Conservation (phyloP, 2,113 vertebrate species). For the Paratilapia polleni region DNA sequence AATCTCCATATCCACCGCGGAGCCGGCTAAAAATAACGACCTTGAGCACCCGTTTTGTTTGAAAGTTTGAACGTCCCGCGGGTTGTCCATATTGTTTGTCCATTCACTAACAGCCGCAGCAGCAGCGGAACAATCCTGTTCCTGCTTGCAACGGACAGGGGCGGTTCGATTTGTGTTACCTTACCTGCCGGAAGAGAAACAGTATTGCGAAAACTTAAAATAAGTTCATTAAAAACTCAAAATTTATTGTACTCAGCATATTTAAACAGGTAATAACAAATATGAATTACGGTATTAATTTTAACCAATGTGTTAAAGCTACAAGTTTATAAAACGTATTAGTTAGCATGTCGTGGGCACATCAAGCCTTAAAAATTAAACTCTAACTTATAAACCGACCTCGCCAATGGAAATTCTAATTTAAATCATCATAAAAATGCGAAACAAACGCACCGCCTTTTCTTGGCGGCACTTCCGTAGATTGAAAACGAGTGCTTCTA, state of each 20-base stretch:
- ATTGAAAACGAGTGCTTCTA: conserved; percentile 8
- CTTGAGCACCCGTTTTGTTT: conserved; percentile 50
- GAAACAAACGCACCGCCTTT: neutral
- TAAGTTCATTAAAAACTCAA: neutral
- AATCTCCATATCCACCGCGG: conserved; percentile 82
- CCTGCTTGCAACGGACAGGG: conserved; percentile 9
- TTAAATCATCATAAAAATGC: neutral
- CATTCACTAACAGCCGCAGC: conserved; percentile 9
- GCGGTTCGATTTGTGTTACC: neutral
- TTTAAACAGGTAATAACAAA: neutral
- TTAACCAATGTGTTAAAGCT: neutral
- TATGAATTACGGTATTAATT: neutral
- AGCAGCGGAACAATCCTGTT: conserved; percentile 11
- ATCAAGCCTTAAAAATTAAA: neutral
- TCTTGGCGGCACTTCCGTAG: rapidly evolving
- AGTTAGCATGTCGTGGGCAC: neutral
- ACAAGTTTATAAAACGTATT: neutral
- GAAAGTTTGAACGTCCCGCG: conserved; percentile 82
- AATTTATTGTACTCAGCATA: neutral
- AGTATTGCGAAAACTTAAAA: neutral
- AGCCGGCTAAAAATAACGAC: conserved; percentile 66
- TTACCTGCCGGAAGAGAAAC: neutral
- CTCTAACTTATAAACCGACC: neutral
- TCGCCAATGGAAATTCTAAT: neutral
- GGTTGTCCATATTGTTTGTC: conserved; percentile 68